Percentiles rank a stretch among this genome's conserved stretches.
Conservation (phyloP, 2,888 invertebrate genomes). For the Morpho achilles region DNA sequence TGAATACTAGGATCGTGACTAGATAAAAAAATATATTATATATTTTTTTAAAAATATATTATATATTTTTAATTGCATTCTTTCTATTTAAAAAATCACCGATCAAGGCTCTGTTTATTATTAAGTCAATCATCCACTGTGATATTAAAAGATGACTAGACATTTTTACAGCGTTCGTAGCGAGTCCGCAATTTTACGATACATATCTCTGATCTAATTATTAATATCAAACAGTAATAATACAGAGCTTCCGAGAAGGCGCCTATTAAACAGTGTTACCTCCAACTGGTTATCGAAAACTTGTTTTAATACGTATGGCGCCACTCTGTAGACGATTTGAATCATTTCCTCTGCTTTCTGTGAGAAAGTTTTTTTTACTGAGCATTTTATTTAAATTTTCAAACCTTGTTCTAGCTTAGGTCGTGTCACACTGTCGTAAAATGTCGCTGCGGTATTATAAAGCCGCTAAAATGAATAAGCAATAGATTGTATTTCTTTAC, state of each 20-base stretch:
- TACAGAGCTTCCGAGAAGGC: conserved; percentile 13
- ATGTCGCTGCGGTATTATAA: neutral
- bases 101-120: too few relatives aligned
- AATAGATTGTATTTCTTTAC: too few relatives aligned
- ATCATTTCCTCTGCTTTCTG: conserved; percentile 25
- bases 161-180: neutral
- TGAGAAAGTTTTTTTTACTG: conserved; percentile 22
- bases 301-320: conserved; percentile 7
- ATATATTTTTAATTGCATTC: too few relatives aligned
- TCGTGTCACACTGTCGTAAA: neutral
- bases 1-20: too few relatives aligned
- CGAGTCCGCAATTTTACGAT: conserved; percentile 2
- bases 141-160: neutral
- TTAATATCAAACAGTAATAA: conserved; percentile 14
- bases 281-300: conserved; percentile 9
- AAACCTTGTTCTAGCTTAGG: conserved; percentile 1
- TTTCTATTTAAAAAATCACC: too few relatives aligned
- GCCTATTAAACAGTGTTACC: conserved; percentile 9
- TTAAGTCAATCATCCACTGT: neutral
- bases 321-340: conserved; percentile 11
- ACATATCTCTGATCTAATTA: conserved; percentile 12
- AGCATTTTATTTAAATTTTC: conserved; percentile 10
- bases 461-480: neutral
- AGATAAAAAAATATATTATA: too few relatives aligned
- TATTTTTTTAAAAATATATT: too few relatives aligned